Percentiles rank a stretch among this genome's conserved stretches.
Evolutionary conservation across 2,888 invertebrate genomes (phyloP).

Genomic region (Athalia cordata): DNA sequence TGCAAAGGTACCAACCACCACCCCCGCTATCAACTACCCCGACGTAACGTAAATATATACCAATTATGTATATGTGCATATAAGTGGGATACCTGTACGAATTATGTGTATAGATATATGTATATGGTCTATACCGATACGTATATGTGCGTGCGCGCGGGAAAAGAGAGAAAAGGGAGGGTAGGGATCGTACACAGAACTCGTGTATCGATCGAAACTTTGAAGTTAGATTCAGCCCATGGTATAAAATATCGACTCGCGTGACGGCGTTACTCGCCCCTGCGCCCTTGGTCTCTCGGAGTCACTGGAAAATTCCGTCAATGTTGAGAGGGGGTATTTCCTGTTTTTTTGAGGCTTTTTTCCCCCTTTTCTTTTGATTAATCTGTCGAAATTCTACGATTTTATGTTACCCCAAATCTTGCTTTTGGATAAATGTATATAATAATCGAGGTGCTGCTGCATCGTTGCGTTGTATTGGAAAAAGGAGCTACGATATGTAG

Average conservation of each 20-base stretch:
- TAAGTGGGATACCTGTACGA: too few relatives aligned
- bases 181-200: neutral
- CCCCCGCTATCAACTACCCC: constrained; percentile 46
- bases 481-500: too few relatives aligned
- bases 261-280: neutral
- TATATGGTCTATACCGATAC: neutral
- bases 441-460: too few relatives aligned
- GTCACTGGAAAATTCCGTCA: neutral
- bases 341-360: neutral
- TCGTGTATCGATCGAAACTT: constrained; percentile 29
- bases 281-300: neutral
- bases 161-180: neutral
- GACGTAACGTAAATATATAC: neutral
- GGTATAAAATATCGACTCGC: constrained; percentile 26
- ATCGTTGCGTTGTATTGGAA: too few relatives aligned
- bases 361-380: neutral
- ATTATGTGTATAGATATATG: neutral
- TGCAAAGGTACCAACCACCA: constrained; percentile 48
- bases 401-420: too few relatives aligned
- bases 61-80: neutral
- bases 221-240: neutral
- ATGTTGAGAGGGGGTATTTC: neutral
- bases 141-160: neutral
- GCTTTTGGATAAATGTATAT: too few relatives aligned
- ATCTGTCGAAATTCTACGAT: neutral